A percentile compares a stretch with the other conserved stretches of the same genome.
phyloP scores from a whole-genome alignment of 2,797 vertebrate genomes.

The Margarornis squamiger region DNA sequence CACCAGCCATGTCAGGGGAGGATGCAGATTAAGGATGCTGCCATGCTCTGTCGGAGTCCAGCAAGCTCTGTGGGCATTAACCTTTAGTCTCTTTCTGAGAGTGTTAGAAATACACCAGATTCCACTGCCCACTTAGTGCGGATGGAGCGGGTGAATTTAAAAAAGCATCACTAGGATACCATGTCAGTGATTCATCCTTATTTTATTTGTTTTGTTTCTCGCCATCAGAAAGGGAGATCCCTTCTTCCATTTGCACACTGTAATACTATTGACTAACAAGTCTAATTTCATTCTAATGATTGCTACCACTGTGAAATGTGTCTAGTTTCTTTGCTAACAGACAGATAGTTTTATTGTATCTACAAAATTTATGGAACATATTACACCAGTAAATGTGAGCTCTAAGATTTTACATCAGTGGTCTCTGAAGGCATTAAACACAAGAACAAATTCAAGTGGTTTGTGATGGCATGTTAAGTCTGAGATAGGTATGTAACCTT shows the following conservation, averaged over 20 bases:
- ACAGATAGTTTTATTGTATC: constrained; percentile 44
- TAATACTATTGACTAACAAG: constrained; percentile 46
- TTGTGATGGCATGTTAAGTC: neutral
- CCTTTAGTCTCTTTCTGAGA: neutral
- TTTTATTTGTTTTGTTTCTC: neutral
- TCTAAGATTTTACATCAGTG: constrained; percentile 47
- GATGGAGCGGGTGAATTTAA: neutral
- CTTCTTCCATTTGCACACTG: neutral
- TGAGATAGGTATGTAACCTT: neutral
- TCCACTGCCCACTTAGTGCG: neutral
- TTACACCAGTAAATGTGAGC: constrained; percentile 33
- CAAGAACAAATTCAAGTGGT: constrained; percentile 31
- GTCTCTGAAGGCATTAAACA: constrained; percentile 26
- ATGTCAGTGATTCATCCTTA: neutral
- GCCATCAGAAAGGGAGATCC: neutral
- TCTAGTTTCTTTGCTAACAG: constrained; percentile 41
- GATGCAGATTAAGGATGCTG: neutral
- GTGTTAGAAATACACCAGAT: neutral
- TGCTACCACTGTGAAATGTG: neutral
- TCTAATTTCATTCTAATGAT: constrained; percentile 48
- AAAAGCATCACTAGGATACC: neutral
- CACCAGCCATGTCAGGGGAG: neutral
- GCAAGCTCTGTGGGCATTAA: neutral
- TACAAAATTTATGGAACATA: constrained; percentile 57
- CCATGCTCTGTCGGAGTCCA: neutral